Percentiles rank a stretch among this genome's conserved stretches.
Evolutionary conservation across 2,797 vertebrate genomes (phyloP).

Genomic region (Emydoidea blandingii): DNA sequence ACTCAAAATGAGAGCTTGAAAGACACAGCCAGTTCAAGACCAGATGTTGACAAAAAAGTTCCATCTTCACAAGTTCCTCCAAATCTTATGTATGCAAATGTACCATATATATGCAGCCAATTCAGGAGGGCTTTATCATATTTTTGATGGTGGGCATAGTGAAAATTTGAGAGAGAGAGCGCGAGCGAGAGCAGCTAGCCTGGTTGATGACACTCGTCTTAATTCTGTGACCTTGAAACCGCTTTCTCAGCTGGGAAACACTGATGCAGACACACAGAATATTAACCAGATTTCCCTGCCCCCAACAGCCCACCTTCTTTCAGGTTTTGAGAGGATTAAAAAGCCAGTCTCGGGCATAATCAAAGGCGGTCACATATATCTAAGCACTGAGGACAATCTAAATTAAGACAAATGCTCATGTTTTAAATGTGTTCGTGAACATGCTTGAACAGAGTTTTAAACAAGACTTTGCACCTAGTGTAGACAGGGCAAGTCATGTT

Average conservation of each 20-base stretch:
- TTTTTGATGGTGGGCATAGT: neutral
- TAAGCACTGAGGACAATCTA: neutral
- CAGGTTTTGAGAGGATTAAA: neutral
- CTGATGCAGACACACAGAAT: rapidly evolving
- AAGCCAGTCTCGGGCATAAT: neutral
- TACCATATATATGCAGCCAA: rapidly evolving
- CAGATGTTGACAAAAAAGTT: neutral
- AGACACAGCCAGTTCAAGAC: conserved; percentile 16
- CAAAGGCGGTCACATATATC: rapidly evolving
- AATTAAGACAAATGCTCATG: neutral
- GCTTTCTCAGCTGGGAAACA: neutral
- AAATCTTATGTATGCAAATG: neutral
- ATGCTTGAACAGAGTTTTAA: neutral
- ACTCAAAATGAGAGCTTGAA: conserved; percentile 40
- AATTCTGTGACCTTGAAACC: neutral
- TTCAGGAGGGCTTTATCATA: rapidly evolving
- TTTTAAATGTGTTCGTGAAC: neutral
- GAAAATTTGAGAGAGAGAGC: neutral
- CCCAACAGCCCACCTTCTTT: neutral
- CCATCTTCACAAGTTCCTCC: neutral
- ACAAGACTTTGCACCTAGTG: rapidly evolving
- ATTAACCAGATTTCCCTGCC: neutral
- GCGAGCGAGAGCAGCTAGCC: neutral
- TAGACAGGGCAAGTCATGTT: neutral
- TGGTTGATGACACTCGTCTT: neutral